A percentile compares a stretch with the other conserved stretches of the same genome.
Evolutionary conservation across 2,113 vertebrate species (phyloP).

Genomic region (Pachycephala philippinensis): DNA sequence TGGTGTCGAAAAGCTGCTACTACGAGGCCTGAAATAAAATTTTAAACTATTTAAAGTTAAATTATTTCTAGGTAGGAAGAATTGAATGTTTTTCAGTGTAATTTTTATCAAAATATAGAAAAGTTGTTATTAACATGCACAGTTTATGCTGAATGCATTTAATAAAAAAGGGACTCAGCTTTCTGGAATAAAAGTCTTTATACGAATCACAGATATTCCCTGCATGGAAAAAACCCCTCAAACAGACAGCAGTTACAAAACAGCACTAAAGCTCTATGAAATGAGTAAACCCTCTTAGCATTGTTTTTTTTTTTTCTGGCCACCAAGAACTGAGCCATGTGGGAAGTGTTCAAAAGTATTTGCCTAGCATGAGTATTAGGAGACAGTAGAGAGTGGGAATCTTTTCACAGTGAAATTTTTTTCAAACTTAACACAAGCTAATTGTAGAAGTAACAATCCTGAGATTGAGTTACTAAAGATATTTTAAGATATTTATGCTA

Average conservation of each 20-base stretch:
- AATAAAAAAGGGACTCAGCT: not conserved
- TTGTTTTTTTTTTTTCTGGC: fast-evolving
- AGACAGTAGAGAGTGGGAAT: not conserved
- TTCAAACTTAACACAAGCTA: not conserved
- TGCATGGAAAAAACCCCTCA: fast-evolving
- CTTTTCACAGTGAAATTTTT: not conserved
- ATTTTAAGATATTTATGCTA: no score
- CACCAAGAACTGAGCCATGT: not conserved
- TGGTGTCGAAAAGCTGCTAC: not conserved
- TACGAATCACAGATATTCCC: not conserved
- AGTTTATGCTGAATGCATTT: not conserved
- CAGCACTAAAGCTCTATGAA: not conserved
- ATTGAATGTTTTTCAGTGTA: not conserved
- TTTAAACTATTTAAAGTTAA: not conserved
- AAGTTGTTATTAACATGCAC: not conserved
- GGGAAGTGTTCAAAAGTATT: not conserved
- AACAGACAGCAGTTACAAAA: not conserved
- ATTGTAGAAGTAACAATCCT: not conserved
- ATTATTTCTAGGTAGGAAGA: not conserved
- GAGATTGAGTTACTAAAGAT: not conserved
- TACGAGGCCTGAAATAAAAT: not conserved
- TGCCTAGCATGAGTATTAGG: not conserved
- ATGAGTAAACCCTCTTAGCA: not conserved
- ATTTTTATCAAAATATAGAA: not conserved
- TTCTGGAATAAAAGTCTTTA: not conserved